Percentiles rank a stretch among this genome's conserved stretches.
phyloP scores from a whole-genome alignment of 2,888 invertebrate genomes.

The Coelopa pilipes region DNA sequence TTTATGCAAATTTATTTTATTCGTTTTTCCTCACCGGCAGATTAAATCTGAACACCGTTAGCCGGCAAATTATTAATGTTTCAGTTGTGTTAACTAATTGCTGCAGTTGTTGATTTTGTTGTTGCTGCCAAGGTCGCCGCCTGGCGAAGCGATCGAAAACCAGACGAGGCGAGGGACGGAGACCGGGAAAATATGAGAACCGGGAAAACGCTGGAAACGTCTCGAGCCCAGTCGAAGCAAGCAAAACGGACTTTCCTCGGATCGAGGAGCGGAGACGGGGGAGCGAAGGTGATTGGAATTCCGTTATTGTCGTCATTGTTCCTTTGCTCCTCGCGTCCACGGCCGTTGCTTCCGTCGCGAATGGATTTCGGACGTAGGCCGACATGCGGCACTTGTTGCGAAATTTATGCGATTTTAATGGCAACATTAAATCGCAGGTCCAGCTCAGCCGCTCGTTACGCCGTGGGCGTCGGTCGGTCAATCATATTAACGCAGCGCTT shows the following conservation, averaged over 20 bases:
- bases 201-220: too few relatives aligned
- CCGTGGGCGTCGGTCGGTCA: background rate
- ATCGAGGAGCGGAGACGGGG: too few relatives aligned
- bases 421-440: background rate
- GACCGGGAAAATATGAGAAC: too few relatives aligned
- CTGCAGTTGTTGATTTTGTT: background rate
- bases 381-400: background rate
- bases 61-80: background rate
- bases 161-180: too few relatives aligned
- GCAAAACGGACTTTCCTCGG: too few relatives aligned
- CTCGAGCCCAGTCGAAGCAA: too few relatives aligned
- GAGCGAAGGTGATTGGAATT: too few relatives aligned
- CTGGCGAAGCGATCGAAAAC: too few relatives aligned
- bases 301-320: too few relatives aligned
- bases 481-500: constrained; percentile 36
- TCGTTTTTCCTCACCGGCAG: background rate
- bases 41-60: constrained; percentile 1
- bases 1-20: background rate
- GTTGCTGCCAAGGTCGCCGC: background rate
- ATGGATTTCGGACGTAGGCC: background rate
- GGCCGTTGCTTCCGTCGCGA: background rate
- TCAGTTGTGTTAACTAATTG: background rate
- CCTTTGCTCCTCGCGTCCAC: too few relatives aligned
- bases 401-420: background rate
- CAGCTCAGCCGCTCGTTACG: background rate